phyloP scores from a whole-genome alignment of 2,888 invertebrate genomes.

The Dorcus parallelipipedus region DNA sequence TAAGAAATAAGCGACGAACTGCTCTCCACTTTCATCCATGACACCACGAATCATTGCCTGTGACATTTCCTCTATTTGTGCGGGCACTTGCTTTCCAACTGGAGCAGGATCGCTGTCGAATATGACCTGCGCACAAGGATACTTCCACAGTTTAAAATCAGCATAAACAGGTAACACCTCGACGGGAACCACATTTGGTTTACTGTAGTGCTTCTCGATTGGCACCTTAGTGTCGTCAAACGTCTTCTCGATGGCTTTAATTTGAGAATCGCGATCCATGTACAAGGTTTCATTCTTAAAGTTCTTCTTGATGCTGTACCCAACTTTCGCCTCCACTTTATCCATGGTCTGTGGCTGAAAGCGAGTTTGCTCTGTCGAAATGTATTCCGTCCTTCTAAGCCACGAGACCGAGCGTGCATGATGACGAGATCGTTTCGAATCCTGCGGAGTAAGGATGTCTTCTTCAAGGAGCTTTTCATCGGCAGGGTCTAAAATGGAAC shows the following conservation, averaged over 20 bases:
- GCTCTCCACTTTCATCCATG: slow-evolving; percentile 98
- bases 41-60: slow-evolving; percentile 99
- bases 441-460: slow-evolving; percentile 84
- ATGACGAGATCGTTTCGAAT: slow-evolving; percentile 87
- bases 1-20: slow-evolving; percentile 98
- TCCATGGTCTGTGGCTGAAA: slow-evolving; percentile 96
- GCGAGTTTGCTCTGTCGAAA: slow-evolving; percentile 96
- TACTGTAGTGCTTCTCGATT: slow-evolving; percentile 92
- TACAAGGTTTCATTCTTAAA: slow-evolving; percentile 86
- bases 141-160: slow-evolving; percentile 96
- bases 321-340: slow-evolving; percentile 98
- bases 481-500: slow-evolving; percentile 74
- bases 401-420: slow-evolving; percentile 97
- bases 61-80: slow-evolving; percentile 95
- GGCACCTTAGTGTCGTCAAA: slow-evolving; percentile 85
- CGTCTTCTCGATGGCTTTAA: slow-evolving; percentile 95
- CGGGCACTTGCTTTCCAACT: slow-evolving; percentile 77
- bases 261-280: slow-evolving; percentile 95
- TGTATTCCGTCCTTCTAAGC: slow-evolving; percentile 97
- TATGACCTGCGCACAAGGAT: slow-evolving; percentile 96
- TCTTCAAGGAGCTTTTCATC: slow-evolving; percentile 96
- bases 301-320: slow-evolving; percentile 95
- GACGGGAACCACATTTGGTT: slow-evolving; percentile 89
- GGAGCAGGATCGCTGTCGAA: slow-evolving; percentile 99
- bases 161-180: slow-evolving; percentile 88